A percentile compares a stretch with the other conserved stretches of the same genome.
Evolutionary conservation across 2,797 vertebrate genomes (phyloP).

Genomic region (Crocodylus rhombifer): DNA sequence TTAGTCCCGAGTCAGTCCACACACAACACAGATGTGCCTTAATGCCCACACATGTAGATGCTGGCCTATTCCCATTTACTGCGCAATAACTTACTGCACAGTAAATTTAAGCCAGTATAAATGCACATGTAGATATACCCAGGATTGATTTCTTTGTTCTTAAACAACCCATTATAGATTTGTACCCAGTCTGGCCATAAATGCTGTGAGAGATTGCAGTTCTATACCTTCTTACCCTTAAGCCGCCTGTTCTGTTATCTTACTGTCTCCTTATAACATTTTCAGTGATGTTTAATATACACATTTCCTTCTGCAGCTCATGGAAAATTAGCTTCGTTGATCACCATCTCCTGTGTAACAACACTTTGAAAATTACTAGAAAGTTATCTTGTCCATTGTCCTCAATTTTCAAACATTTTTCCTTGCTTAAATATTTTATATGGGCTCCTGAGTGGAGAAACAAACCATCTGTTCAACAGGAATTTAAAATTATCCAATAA

Average conservation of each 20-base stretch:
- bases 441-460: constrained; percentile 41
- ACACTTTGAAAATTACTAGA: constrained; percentile 32
- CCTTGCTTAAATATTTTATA: constrained; percentile 13
- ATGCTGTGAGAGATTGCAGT: neutral
- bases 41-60: too few relatives aligned
- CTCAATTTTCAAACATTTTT: constrained; percentile 34
- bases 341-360: constrained; percentile 16
- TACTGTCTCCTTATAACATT: neutral
- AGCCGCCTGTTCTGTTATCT: neutral
- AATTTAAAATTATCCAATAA: constrained; percentile 31
- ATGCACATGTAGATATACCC: too few relatives aligned
- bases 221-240: neutral
- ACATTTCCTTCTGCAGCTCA: constrained; percentile 5
- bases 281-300: neutral
- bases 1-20: too few relatives aligned
- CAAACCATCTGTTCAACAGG: neutral
- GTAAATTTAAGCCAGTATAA: too few relatives aligned
- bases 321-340: constrained; percentile 8
- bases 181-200: neutral
- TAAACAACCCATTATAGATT: neutral
- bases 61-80: too few relatives aligned
- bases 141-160: neutral
- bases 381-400: constrained; percentile 15
- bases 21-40: too few relatives aligned
- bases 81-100: too few relatives aligned